Base-by-base conservation (phyloP, 2,888 invertebrate species). In the Sarcophaga caerulescens region DNA sequence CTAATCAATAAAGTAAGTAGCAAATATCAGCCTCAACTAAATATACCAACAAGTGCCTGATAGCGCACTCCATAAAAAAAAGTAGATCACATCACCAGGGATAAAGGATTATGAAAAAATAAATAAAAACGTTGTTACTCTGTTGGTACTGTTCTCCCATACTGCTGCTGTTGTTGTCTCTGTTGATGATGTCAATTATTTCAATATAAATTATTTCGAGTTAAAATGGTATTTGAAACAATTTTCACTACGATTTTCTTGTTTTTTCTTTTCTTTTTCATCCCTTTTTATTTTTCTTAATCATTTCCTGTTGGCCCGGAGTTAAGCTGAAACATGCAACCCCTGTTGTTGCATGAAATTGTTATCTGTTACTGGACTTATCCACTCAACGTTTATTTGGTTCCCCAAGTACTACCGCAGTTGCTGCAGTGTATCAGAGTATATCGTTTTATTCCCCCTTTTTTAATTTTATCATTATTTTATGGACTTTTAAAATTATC, bases 401-500 rank as follows among this genome's bases (percentile, higher is more conserved):
- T 35, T 35, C 8, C 35, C 10, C 35, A 10, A 35, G 35, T 35
- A 35, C 35, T 10, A 10, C 0, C 35, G 6, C 6, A 2, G 10
- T 35, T 35, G 35, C 2, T 35, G 10, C 35, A 35, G 10, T 35
- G 35, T 35, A 10, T 35, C 35, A 35, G 35, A 35, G 35, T 35
- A 10, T 1, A 52, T 52, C 12, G n/a, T 52, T 23, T n/a, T 3
- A 44, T 65, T 65, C 8, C 65, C 59, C 44, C 45, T 79, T 65
- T 44, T 79, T 66, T 66, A 23, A 60, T 80, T 80, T 66, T 80
- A 59, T 66, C 66, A 73, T 73, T 45, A 73, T 45, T 73, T 80
- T 59, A 80, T 73, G 45, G 6, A 12, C 66, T 63, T 19, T 63
- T 19, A 8, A 63, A 52, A 62, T 14, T 35, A 11, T 47, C 45